These are phyloP conservation scores for Xiphophorus hellerii DNA, from an alignment of 2,113 vertebrate genomes.

Conservation along the genomic window DNA sequence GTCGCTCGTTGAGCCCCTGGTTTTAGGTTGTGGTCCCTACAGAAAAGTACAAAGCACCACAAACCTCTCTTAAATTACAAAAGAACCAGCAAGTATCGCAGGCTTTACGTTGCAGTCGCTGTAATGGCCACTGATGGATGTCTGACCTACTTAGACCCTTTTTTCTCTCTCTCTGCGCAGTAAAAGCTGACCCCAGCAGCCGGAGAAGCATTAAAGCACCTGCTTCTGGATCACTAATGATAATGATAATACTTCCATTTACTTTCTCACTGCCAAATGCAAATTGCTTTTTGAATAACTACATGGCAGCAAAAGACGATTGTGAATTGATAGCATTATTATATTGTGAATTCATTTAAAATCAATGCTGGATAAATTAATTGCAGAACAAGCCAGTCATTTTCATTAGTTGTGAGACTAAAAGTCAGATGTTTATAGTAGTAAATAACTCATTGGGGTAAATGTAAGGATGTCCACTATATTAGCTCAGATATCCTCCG, in stretches of 20 bases:
- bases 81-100: background rate
- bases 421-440: too few species aligned
- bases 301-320: conserved; percentile 33
- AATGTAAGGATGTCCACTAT: too few species aligned
- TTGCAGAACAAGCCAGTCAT: background rate
- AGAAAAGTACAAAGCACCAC: background rate
- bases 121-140: conserved; percentile 55
- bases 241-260: background rate
- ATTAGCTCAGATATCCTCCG: too few species aligned
- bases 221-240: conserved; percentile 37
- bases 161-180: conserved; percentile 10
- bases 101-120: conserved; percentile 5
- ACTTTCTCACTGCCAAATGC: conserved; percentile 16
- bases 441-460: too few species aligned
- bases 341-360: background rate
- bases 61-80: background rate
- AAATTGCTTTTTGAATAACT: conserved; percentile 52
- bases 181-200: conserved; percentile 43
- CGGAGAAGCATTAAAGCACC: conserved; percentile 46
- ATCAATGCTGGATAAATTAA: background rate
- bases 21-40: background rate
- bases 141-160: conserved; percentile 63
- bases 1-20: background rate
- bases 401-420: background rate
- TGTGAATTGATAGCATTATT: background rate